A percentile compares a stretch with the other conserved stretches of the same genome.
phyloP scores from a whole-genome alignment of 1,140 invertebrate species.

The Rhopalosiphum padi region DNA sequence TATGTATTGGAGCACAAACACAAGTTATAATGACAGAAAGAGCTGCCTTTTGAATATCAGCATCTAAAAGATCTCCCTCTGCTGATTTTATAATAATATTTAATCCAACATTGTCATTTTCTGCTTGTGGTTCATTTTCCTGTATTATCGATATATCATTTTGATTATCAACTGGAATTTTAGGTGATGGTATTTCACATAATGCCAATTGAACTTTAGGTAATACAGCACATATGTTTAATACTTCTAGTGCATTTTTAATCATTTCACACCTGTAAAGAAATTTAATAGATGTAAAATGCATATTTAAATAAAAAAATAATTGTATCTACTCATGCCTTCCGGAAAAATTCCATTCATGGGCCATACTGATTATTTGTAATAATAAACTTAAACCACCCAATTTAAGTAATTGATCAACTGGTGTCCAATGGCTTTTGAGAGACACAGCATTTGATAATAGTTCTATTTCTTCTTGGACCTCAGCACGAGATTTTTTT shows the following conservation, averaged over 20 bases:
- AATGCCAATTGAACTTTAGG: constrained; percentile 85
- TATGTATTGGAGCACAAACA: constrained; percentile 87
- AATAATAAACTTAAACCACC: constrained; percentile 84
- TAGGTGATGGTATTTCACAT: constrained; percentile 64
- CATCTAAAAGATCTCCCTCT: constrained; percentile 86
- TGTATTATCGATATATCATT: constrained; percentile 76
- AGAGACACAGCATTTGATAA: constrained; percentile 80
- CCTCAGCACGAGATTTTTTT: constrained; percentile 76
- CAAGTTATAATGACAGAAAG: constrained; percentile 89
- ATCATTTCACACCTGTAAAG: constrained; percentile 82
- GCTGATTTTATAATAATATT: constrained; percentile 76
- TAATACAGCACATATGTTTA: constrained; percentile 88
- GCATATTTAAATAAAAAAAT: not conserved
- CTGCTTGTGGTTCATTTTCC: constrained; percentile 67
- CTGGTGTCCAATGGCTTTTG: constrained; percentile 82
- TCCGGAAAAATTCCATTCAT: constrained; percentile 91
- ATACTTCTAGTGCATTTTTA: constrained; percentile 85
- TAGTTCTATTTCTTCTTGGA: constrained; percentile 83
- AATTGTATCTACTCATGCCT: constrained; percentile 66
- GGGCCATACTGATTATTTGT: constrained; percentile 86
- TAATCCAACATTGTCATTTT: constrained; percentile 71
- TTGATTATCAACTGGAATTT: not conserved
- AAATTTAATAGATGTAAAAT: not conserved
- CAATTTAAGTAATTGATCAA: constrained; percentile 83
- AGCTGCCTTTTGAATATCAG: constrained; percentile 91